Evolutionary conservation across 2,888 invertebrate genomes (phyloP).

Genomic region (Lithophane semibrunnea): DNA sequence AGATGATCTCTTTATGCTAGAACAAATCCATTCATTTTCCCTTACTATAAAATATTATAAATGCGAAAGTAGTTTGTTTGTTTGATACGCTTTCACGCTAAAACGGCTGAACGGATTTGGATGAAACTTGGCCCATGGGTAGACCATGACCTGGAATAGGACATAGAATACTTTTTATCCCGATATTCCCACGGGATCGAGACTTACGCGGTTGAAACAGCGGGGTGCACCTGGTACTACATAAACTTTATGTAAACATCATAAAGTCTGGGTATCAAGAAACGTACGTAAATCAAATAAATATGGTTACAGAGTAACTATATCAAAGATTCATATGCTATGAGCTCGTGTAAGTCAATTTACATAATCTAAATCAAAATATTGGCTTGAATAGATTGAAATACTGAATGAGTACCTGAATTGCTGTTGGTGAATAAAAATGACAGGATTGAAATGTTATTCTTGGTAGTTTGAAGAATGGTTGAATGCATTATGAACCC

Average conservation of each 20-base stretch:
- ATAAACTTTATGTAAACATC: background rate
- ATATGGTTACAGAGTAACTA: background rate
- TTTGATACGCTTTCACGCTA: no score
- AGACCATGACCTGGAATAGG: no score
- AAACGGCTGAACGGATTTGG: no score
- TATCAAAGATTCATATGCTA: background rate
- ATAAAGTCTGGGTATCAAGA: background rate
- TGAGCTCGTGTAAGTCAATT: background rate
- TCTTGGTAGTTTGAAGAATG: background rate
- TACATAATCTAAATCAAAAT: constrained; percentile 13
- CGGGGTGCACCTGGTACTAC: no score
- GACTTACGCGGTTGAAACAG: no score
- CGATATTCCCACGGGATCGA: no score
- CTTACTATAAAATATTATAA: background rate
- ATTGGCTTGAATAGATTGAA: constrained; percentile 1
- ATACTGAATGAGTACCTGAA: background rate
- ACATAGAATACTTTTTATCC: no score
- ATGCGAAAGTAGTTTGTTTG: no score
- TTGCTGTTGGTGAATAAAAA: background rate
- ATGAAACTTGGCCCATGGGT: no score
- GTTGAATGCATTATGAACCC: background rate
- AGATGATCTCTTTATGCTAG: background rate
- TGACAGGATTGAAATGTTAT: background rate
- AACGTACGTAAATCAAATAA: background rate
- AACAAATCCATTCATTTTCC: background rate